Evolutionary conservation across 1,140 invertebrate species (phyloP).

Genomic region (Eueides isabella): DNA sequence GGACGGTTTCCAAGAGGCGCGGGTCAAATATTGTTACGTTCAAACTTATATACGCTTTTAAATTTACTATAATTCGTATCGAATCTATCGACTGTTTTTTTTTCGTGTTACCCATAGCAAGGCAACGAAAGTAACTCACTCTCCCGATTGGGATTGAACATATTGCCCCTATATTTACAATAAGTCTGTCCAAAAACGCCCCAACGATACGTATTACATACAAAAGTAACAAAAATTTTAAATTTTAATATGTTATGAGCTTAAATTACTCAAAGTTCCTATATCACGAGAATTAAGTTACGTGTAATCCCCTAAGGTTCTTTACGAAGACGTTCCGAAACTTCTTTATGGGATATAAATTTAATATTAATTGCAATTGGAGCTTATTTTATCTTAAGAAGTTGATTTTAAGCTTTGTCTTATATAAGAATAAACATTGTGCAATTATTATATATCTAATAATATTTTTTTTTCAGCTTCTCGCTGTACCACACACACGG

Average conservation of each 20-base stretch:
- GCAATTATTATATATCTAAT: background rate
- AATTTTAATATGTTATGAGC: background rate
- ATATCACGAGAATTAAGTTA: conserved; percentile 8
- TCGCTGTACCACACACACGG: background rate
- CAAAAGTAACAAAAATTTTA: background rate
- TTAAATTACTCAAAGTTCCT: background rate
- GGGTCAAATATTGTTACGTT: too few relatives aligned
- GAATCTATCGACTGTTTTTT: too few relatives aligned
- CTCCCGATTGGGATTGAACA: too few relatives aligned
- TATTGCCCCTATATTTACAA: too few relatives aligned
- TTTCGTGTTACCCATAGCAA: too few relatives aligned
- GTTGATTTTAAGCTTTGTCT: conserved; percentile 2
- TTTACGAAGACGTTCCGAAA: conserved; percentile 1
- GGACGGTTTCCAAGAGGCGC: too few relatives aligned
- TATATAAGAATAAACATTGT: background rate
- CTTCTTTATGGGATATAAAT: conserved; percentile 13
- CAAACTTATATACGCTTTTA: too few relatives aligned
- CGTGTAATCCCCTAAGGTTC: conserved; percentile 8
- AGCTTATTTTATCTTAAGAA: conserved; percentile 5
- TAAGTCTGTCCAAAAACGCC: too few relatives aligned
- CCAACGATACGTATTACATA: too few relatives aligned
- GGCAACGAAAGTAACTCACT: too few relatives aligned
- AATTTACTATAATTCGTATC: too few relatives aligned
- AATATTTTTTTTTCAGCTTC: background rate
- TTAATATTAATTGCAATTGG: conserved; percentile 10